Base-by-base conservation (phyloP, 2,888 invertebrate species). In the Drosophila prostipennis region DNA sequence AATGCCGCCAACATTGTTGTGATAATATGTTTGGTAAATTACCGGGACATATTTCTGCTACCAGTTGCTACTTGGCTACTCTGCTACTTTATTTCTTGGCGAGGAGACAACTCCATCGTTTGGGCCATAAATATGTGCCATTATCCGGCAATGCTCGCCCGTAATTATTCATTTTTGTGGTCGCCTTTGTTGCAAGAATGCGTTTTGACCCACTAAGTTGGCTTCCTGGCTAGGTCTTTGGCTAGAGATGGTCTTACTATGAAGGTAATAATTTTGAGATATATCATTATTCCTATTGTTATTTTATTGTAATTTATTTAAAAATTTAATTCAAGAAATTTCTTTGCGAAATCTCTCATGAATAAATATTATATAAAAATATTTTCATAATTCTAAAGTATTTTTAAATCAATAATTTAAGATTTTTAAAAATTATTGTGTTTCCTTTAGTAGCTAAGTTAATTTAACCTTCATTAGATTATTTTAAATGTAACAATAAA, bases 111-210 rank as follows among this genome's bases (percentile, higher is more conserved):
- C 82, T 81, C 71, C 87, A 84, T 83, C 53, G 67, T 74, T 46
- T 56, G 49, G 51, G 61, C 74, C 86, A 80, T 82, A 82, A 82
- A 76, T 83, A 81, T 77, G 72, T 70, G 59, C 69, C 71, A 74
- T 78, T 80, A 74, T 78, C 69, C 46, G 39, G 56, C 59, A 56
- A 71, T 63, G 40, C 40, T 56, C 55, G 55, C 63, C 34, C 26
- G 79, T 79, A 85, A 85, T 85, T 85, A 85, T 87, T 85, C 85
- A 85, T 85, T 80, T 85, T 78, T 85, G 87, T 74, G 85, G 82
- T 80, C 65, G 74, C 67, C 68, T 72, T 75, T 67, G 60, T 71
- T 60, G 37, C n/a, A 36, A 10, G 16, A 16, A 80, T 80, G 85
- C 78, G 74, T 82, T 64, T 52, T 80, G 82, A 82, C 80, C 80